Base-by-base conservation (phyloP, 2,888 invertebrate species). In the Sclerodermus sp. region DNA sequence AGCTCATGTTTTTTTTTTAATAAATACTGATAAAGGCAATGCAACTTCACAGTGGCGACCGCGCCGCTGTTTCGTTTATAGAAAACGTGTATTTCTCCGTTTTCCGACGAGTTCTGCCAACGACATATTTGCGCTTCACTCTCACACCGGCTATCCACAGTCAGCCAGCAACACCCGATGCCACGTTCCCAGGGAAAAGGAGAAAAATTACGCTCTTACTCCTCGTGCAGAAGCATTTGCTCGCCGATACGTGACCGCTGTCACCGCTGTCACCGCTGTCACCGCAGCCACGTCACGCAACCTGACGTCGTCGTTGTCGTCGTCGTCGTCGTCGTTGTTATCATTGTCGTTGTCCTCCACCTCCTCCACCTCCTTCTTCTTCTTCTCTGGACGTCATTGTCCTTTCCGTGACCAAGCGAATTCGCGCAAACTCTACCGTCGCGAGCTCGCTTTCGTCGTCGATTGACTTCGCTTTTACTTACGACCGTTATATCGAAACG, bases 161-260 rank as follows among this genome's bases (percentile, higher is more conserved):
- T n/a, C n/a, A n/a, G n/a, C n/a, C n/a, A n/a, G n/a, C n/a, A n/a
- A 15, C 38, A 47, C 49, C 42, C 40, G 44, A 34, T 36, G n/a
- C n/a, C n/a, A 34, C 30, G 49, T 46, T 44, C 49, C 32, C 41
- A 55, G 53, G 53, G 55, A 62, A 63, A 64, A 62, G 45, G 56
- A 53, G 56, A 65, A 63, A 67, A 51, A n/a, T 4, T 59, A 41
- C 40, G 57, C 64, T 68, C 62, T 68, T 66, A 62, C 63, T 62
- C 49, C 56, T 62, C 32, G 37, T 41, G n/a, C 17, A 23, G 23
- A 23, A 23, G 3, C 8, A 5, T 8, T 23, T 36, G 48, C 42
- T 43, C 43, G 43, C 38, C 43, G 44, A 51, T 47, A 47, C 47
- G 43, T 51, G 41, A 49, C 45, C 49, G 17, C 40, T 10, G 34